Evolutionary conservation across 1,140 invertebrate genomes (phyloP), one percentile per base, ranked within the genome.

Genomic region (Zaprionus tsacasi): DNA sequence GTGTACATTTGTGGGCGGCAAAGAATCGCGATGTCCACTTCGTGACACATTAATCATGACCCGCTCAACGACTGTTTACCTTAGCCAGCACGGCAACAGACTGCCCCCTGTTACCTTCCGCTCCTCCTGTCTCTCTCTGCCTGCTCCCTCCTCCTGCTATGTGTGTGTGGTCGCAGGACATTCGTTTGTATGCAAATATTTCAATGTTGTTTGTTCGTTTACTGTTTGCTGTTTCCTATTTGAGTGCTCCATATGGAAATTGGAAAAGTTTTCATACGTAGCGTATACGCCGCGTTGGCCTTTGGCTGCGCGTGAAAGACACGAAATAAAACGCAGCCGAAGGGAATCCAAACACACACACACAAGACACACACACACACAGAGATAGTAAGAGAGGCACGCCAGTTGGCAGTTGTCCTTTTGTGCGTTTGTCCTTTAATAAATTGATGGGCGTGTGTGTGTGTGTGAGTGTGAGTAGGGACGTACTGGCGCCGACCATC

Each of bases 21-120:
- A 75, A 71, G 69, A 60, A 55, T 63, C 68, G 75, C 55, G 56
- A 67, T 82, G 80, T 73, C 63, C 72, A 82, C 74, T 88, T 88
- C 85, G 78, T 88, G 85, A 79, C 85, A 88, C 85, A 88, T 88
- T 88, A 88, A 88, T 88, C 85, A 88, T 83, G 85, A 89, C 85
- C 85, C 70, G 78, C 85, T 85, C 85, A 89, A 88, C 81, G 85
- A 71, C 81, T 81, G 78, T 89, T 89, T 85, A 89, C 81, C 86
- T 81, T 56, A 54, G 73, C 59, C 52, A 52, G 15, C 15, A 36
- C n/a, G 40, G 40, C 43, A 60, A 58, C 56, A 61, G 30, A 56
- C 6, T 25, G 33, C 12, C 45, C 13, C 30, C 63, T 50, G 12
- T 21, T 21, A 27, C 7, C n/a, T 4, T 4, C 13, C n/a, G 21